Evolutionary conservation across 2,888 invertebrate species (phyloP).

Genomic region (Stenurella melanura): DNA sequence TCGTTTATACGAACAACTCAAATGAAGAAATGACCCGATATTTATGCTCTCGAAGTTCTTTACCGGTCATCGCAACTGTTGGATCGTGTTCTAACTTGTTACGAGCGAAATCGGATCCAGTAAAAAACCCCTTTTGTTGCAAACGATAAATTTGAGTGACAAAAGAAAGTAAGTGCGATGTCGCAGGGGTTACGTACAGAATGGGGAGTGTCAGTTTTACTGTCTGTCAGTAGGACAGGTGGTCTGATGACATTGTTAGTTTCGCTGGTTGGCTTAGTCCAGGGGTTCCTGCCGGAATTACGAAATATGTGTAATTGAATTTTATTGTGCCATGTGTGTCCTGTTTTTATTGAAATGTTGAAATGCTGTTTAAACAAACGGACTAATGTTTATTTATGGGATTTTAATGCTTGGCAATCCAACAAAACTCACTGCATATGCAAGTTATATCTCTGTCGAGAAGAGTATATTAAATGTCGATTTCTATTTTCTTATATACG

Average conservation of each 20-base stretch:
- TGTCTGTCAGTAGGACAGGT: slow-evolving; percentile 66
- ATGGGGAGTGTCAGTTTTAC: slow-evolving; percentile 60
- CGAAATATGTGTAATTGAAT: slow-evolving; percentile 66
- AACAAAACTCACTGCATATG: no score
- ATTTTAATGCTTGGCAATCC: neutral
- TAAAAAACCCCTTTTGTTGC: slow-evolving; percentile 37
- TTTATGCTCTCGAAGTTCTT: neutral
- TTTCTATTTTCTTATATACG: no score
- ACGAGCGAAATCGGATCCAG: slow-evolving; percentile 10
- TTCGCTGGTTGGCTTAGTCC: slow-evolving; percentile 64
- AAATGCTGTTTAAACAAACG: neutral
- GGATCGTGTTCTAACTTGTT: slow-evolving; percentile 35
- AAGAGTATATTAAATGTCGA: no score
- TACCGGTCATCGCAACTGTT: neutral
- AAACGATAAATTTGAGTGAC: slow-evolving; percentile 43
- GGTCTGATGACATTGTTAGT: slow-evolving; percentile 70
- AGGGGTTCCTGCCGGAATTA: slow-evolving; percentile 64
- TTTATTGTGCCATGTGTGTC: slow-evolving; percentile 64
- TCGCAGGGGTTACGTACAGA: slow-evolving; percentile 46
- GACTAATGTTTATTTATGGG: slow-evolving; percentile 27
- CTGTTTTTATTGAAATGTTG: slow-evolving; percentile 24
- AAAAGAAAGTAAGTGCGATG: slow-evolving; percentile 44
- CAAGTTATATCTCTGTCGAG: no score
- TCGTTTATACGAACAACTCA: no score
- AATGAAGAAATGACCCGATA: no score